Evolutionary conservation across 2,888 invertebrate species (phyloP).

Genomic region (Lobophora halterata): DNA sequence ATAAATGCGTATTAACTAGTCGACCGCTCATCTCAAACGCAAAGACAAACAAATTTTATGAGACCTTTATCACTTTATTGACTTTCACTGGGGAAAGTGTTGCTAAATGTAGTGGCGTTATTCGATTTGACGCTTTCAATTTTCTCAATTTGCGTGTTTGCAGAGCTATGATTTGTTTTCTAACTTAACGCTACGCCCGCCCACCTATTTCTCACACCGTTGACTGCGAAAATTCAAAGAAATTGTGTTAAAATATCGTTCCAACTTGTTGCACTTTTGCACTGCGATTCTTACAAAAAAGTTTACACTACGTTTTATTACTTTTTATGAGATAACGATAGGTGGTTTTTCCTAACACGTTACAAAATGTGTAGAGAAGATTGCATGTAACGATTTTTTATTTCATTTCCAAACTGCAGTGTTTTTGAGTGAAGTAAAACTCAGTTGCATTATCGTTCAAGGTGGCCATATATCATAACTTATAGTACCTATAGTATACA

Average conservation of each 20-base stretch:
- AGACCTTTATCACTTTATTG: no score
- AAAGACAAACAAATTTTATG: slow-evolving; percentile 69
- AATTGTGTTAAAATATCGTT: slow-evolving; percentile 2
- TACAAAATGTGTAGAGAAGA: slow-evolving; percentile 4
- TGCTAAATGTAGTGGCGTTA: slow-evolving; percentile 60
- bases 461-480: slow-evolving; percentile 22
- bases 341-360: slow-evolving; percentile 1
- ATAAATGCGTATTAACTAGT: slow-evolving; percentile 38
- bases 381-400: slow-evolving; percentile 5
- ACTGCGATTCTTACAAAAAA: background rate
- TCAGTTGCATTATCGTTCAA: slow-evolving; percentile 5
- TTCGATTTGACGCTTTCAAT: slow-evolving; percentile 69
- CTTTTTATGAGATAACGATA: background rate
- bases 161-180: slow-evolving; percentile 34
- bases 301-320: no score
- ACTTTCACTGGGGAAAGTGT: slow-evolving; percentile 78
- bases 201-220: background rate
- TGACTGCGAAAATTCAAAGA: no score
- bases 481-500: slow-evolving; percentile 27
- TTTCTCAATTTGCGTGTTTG: slow-evolving; percentile 47
- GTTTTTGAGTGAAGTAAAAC: slow-evolving; percentile 1
- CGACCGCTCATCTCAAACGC: slow-evolving; percentile 42
- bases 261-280: background rate
- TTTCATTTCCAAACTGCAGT: slow-evolving; percentile 5
- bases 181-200: slow-evolving; percentile 4